Percentiles rank a stretch among this genome's conserved stretches.
phyloP scores from a whole-genome alignment of 2,797 vertebrate species.

The Cottoperca gobio region DNA sequence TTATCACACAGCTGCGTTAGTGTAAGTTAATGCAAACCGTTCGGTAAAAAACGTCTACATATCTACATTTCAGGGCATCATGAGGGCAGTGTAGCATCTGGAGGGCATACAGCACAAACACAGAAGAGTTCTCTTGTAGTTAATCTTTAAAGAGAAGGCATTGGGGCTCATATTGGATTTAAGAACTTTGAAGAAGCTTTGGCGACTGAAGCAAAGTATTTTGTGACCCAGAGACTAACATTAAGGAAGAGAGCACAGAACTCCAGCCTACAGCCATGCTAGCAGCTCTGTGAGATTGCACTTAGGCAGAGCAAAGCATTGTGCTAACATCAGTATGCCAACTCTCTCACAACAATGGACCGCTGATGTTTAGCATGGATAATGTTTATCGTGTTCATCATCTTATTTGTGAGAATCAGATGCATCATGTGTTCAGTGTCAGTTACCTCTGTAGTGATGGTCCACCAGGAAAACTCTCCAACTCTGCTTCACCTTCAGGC shows the following conservation, averaged over 20 bases:
- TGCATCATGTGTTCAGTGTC: neutral
- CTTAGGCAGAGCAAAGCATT: no score
- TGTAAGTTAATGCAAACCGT: neutral
- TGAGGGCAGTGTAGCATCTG: neutral
- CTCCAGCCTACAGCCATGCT: no score
- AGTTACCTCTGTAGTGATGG: slow-evolving; percentile 69
- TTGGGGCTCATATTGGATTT: neutral
- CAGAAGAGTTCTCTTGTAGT: neutral
- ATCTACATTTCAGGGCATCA: neutral
- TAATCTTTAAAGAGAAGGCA: neutral
- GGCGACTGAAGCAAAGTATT: neutral
- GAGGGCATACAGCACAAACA: neutral
- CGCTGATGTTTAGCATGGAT: neutral
- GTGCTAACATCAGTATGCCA: no score
- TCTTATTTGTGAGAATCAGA: neutral
- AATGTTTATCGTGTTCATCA: neutral
- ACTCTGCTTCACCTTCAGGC: slow-evolving; percentile 29
- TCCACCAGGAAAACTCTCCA: slow-evolving; percentile 38
- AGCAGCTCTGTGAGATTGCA: no score
- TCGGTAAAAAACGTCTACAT: neutral
- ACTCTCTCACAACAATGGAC: neutral
- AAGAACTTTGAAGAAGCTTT: neutral
- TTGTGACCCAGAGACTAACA: no score
- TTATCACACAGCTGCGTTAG: neutral
- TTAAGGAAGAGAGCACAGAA: no score